Evolutionary conservation across 2,888 invertebrate genomes (phyloP).

Genomic region (Trachelus iudaicus): DNA sequence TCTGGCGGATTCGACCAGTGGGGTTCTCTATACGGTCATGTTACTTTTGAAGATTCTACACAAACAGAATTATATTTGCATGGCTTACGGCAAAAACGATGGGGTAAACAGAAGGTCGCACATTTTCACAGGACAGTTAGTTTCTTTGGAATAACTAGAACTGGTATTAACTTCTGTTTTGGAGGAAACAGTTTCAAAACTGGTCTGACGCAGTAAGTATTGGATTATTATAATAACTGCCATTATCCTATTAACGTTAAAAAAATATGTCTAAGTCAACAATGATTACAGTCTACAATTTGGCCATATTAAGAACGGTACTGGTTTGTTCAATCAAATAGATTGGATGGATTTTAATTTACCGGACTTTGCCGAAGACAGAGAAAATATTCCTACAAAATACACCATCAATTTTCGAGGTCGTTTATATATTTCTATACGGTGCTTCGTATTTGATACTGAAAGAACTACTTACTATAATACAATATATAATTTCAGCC

Average conservation of each 20-base stretch:
- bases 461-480: background rate
- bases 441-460: background rate
- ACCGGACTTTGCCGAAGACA: slow-evolving; percentile 66
- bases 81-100: slow-evolving; percentile 67
- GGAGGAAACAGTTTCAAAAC: slow-evolving; percentile 68
- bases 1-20: slow-evolving; percentile 73
- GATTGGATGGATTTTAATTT: slow-evolving; percentile 67
- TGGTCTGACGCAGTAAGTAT: slow-evolving; percentile 71
- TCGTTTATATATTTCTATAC: slow-evolving; percentile 49
- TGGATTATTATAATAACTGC: background rate
- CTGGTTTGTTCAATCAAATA: slow-evolving; percentile 63
- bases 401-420: slow-evolving; percentile 68
- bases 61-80: slow-evolving; percentile 67
- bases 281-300: slow-evolving; percentile 66
- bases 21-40: slow-evolving; percentile 72
- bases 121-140: slow-evolving; percentile 56
- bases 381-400: slow-evolving; percentile 63
- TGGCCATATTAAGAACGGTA: slow-evolving; percentile 69
- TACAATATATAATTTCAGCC: slow-evolving; percentile 31
- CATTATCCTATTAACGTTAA: slow-evolving; percentile 1
- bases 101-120: slow-evolving; percentile 57
- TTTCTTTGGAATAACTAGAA: slow-evolving; percentile 65
- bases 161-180: slow-evolving; percentile 72
- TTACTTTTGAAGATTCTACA: slow-evolving; percentile 66
- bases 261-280: background rate